Conservation (phyloP, 2,113 vertebrate species). For the Mystacornis crossleyi region DNA sequence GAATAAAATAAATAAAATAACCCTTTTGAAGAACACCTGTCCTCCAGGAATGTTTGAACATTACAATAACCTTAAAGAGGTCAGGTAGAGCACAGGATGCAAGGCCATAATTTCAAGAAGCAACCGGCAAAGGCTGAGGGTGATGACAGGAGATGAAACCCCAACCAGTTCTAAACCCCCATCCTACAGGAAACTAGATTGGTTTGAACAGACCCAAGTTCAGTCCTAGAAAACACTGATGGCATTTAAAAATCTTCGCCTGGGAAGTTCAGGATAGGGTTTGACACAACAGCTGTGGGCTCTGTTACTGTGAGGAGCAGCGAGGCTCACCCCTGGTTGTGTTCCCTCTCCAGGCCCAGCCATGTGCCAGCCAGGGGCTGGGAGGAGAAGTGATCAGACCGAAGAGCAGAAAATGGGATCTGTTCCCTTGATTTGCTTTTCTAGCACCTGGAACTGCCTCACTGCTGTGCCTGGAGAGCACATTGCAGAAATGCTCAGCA, state of each 20-base stretch:
- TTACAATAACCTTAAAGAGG: neutral
- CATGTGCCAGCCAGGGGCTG: neutral
- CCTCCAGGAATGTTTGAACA: neutral
- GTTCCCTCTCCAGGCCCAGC: too few species aligned
- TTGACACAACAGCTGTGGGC: neutral
- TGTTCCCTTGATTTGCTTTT: neutral
- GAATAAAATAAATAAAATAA: neutral
- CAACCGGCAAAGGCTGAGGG: neutral
- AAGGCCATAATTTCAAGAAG: neutral
- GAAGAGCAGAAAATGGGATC: neutral
- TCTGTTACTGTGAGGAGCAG: neutral
- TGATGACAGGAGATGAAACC: neutral
- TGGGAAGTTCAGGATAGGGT: neutral
- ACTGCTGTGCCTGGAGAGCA: neutral
- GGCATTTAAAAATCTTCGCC: neutral
- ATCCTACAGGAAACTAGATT: neutral
- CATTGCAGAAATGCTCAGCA: neutral
- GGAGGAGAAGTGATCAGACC: neutral
- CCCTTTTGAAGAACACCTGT: neutral
- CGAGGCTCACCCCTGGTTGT: neutral
- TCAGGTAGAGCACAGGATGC: neutral
- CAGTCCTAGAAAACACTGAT: neutral
- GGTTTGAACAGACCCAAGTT: neutral
- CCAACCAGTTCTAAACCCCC: neutral
- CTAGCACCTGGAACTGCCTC: neutral